phyloP scores from a whole-genome alignment of 1,140 invertebrate species.

The Calephelis nemesis region DNA sequence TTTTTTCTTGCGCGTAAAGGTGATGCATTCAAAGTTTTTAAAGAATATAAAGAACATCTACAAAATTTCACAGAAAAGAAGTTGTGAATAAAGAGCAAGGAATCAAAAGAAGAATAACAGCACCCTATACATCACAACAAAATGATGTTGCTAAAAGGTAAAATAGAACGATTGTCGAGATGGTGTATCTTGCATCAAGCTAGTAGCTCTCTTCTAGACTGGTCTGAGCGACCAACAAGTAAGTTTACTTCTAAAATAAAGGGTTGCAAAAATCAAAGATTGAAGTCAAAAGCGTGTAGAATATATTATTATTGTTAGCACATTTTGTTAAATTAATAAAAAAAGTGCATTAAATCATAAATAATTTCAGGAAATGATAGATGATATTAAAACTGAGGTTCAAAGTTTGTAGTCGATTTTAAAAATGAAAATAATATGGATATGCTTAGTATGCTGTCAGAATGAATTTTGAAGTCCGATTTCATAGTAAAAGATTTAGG shows the following conservation, averaged over 20 bases:
- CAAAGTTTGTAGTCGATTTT: too few species aligned
- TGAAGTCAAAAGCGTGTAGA: neutral
- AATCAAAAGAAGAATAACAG: slow-evolving; percentile 28
- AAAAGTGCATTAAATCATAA: too few species aligned
- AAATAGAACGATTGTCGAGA: slow-evolving; percentile 28
- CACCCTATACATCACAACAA: slow-evolving; percentile 30
- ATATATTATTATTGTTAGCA: too few species aligned
- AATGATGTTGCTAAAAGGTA: slow-evolving; percentile 23
- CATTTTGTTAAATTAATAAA: too few species aligned
- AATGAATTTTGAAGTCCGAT: too few species aligned
- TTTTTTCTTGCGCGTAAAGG: slow-evolving; percentile 32
- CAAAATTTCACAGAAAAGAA: slow-evolving; percentile 29
- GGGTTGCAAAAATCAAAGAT: slow-evolving; percentile 3
- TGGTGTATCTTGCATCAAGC: slow-evolving; percentile 35
- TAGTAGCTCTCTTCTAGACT: slow-evolving; percentile 12
- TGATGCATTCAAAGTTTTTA: slow-evolving; percentile 31
- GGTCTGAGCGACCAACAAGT: neutral
- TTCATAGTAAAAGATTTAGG: too few species aligned
- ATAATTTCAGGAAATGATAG: too few species aligned
- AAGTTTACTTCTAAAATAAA: slow-evolving; percentile 17
- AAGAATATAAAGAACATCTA: slow-evolving; percentile 32
- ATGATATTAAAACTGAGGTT: too few species aligned
- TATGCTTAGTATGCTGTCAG: too few species aligned
- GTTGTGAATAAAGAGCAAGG: slow-evolving; percentile 29
- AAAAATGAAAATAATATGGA: too few species aligned